Evolutionary conservation across 2,113 vertebrate genomes (phyloP).

Genomic region (cattle (Bos taurus)): ARS-UCD2.0 NC_037352.1:38925501-38926000

Average conservation of each 20-base stretch:
- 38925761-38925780: slow-evolving; percentile 66
- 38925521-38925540: neutral
- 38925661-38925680: slow-evolving; percentile 69
- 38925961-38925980: slow-evolving; percentile 94
- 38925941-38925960: slow-evolving; percentile 90
- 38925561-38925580: slow-evolving; percentile 71
- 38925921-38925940: slow-evolving; percentile 73
- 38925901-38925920: slow-evolving; percentile 67
- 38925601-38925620: neutral
- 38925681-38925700: slow-evolving; percentile 42
- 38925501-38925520: slow-evolving; percentile 73
- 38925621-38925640: neutral
- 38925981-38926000: slow-evolving; percentile 90
- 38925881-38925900: slow-evolving; percentile 30
- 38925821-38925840: slow-evolving; percentile 93
- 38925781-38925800: slow-evolving; percentile 59
- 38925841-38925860: slow-evolving; percentile 90
- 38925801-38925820: slow-evolving; percentile 86
- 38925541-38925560: slow-evolving; percentile 74
- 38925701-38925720: slow-evolving; percentile 42
- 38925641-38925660: neutral
- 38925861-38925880: slow-evolving; percentile 83
- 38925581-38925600: neutral
- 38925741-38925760: slow-evolving; percentile 47
- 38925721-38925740: slow-evolving; percentile 59